Evolutionary conservation across 2,888 invertebrate species (phyloP), one percentile per base, ranked within the genome.

Genomic region (Drosophila differens): DNA sequence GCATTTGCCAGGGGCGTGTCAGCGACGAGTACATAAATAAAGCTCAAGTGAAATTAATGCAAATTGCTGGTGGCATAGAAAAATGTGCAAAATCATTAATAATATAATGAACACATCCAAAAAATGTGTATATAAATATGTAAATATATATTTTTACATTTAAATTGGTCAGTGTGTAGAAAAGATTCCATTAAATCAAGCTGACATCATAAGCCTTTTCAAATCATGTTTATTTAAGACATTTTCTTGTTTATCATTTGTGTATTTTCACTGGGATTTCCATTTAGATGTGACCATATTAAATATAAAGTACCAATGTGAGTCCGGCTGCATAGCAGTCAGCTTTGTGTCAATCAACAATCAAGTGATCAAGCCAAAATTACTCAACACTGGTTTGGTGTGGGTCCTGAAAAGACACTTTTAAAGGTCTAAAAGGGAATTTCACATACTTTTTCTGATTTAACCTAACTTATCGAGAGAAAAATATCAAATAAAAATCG

Each of bases 1-100:
- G 57, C 52, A 53, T 47, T 61, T 39, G 30, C 30, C 62, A 74
- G 72, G 64, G 82, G 82, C 82, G 37, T 37, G 77, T 54, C 52
- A 28, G 33, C 35, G 37, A 32, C 33, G 37, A 32, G 30, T 5
- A 25, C 10, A 55, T 28, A 37, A 37, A n/a, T 4, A 28, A 30
- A 41, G 33, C 35, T 60, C 55, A 82, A 82, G 79, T 79, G 68
- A 79, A 62, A 68, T 79, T 69, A 55, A 53, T 44, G 49, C 37
- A 65, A 69, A 67, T 67, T 58, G 30, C 60, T 55, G 49, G 41
- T 59, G 49, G 51, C 52, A 51, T 12, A 66, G 57, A 44, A 33
- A 71, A 72, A 52, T 80, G 44, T 58, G 44, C 41, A 63, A 57
- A 47, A 25, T 25, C 22, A 9, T 22, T 39, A 58, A 19, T 54